A percentile compares a stretch with the other conserved stretches of the same genome.
Evolutionary conservation across 2,888 invertebrate species (phyloP).

Genomic region (Polydrusus pterygomalis): DNA sequence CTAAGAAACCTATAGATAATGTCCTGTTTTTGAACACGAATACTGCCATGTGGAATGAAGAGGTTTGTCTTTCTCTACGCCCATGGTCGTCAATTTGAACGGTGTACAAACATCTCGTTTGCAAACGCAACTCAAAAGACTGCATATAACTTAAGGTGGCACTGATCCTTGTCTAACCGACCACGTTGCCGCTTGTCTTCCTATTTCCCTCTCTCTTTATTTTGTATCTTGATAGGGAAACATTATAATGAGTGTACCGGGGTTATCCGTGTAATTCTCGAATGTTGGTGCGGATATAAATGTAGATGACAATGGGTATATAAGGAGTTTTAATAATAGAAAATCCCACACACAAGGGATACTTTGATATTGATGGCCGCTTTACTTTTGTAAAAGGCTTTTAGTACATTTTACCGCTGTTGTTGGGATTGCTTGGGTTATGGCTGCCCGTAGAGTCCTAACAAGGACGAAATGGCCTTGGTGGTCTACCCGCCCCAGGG

Average conservation of each 20-base stretch:
- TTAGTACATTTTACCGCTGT: too few relatives aligned
- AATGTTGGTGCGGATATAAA: not conserved
- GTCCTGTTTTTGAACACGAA: not conserved
- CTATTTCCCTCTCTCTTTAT: slow-evolving; percentile 62
- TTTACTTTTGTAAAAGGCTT: too few relatives aligned
- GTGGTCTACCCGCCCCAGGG: too few relatives aligned
- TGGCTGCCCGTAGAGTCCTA: too few relatives aligned
- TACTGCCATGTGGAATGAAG: too few relatives aligned
- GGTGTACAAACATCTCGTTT: slow-evolving; percentile 69
- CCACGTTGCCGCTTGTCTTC: slow-evolving; percentile 62
- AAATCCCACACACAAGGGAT: too few relatives aligned
- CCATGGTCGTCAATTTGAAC: slow-evolving; percentile 46
- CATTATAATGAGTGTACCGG: not conserved
- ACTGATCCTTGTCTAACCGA: slow-evolving; percentile 67
- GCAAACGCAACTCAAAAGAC: slow-evolving; percentile 68
- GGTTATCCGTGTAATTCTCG: not conserved
- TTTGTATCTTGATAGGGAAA: slow-evolving; percentile 59
- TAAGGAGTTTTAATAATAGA: not conserved
- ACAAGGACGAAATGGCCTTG: too few relatives aligned
- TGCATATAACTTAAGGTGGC: slow-evolving; percentile 69
- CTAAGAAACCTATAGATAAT: too few relatives aligned
- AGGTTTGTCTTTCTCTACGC: slow-evolving; percentile 26
- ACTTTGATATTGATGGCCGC: too few relatives aligned
- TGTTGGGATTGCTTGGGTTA: too few relatives aligned
- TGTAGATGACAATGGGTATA: not conserved